Conservation (phyloP, 2,113 vertebrate species). For the Tor tambroides region DNA sequence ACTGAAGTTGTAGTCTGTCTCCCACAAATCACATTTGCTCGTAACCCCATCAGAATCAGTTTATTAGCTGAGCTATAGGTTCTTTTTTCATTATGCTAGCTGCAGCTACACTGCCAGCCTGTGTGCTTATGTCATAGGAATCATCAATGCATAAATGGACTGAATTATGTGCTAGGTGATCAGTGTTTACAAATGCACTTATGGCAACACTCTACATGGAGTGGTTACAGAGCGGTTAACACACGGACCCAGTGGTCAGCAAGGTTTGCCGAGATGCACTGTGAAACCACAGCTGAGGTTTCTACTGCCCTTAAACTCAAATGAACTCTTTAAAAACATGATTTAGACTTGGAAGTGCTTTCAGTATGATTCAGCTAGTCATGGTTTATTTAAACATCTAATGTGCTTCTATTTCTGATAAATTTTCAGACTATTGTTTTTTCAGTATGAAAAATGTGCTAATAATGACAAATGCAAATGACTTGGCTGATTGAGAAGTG, state of each 20-base stretch:
- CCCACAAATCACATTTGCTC: slow-evolving; percentile 24
- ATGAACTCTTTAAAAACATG: slow-evolving; percentile 32
- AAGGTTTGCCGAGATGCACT: slow-evolving; percentile 63
- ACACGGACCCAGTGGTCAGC: slow-evolving; percentile 60
- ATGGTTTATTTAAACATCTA: slow-evolving; percentile 11
- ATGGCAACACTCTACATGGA: slow-evolving; percentile 42
- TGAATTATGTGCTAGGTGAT: slow-evolving; percentile 66
- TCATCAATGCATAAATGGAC: slow-evolving; percentile 35
- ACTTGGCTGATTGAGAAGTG: background rate
- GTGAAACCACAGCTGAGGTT: slow-evolving; percentile 58
- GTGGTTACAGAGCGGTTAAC: slow-evolving; percentile 64
- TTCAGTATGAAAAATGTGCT: background rate
- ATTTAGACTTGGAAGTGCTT: slow-evolving; percentile 19
- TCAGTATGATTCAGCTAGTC: background rate
- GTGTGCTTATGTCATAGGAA: slow-evolving; percentile 34
- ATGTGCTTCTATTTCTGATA: background rate
- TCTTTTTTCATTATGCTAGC: background rate
- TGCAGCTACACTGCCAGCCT: slow-evolving; percentile 16
- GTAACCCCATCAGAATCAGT: background rate
- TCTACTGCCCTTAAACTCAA: slow-evolving; percentile 59
- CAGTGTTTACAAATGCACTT: slow-evolving; percentile 69
- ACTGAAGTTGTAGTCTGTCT: slow-evolving; percentile 16
- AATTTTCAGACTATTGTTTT: background rate
- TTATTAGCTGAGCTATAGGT: background rate
- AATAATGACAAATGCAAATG: background rate